These are phyloP conservation scores for Clarias magur DNA, from an alignment of 2,113 vertebrate genomes.

Conservation along the genomic window DNA sequence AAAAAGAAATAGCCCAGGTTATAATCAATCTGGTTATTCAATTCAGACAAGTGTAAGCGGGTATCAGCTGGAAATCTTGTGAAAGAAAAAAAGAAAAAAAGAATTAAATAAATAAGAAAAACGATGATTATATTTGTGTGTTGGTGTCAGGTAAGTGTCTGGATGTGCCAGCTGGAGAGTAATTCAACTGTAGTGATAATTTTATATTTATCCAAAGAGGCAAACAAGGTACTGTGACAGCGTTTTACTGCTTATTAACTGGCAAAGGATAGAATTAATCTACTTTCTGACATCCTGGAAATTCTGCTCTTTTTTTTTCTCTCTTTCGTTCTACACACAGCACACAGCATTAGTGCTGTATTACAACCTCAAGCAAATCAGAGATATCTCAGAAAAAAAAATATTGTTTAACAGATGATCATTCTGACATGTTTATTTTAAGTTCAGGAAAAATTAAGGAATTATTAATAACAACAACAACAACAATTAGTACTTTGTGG, in stretches of 20 bases:
- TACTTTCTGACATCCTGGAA: conserved; percentile 64
- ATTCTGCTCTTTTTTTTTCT: conserved; percentile 46
- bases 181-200: conserved; percentile 67
- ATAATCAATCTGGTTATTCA: neutral
- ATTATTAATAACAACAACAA: no score
- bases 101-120: neutral
- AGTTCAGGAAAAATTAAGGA: no score
- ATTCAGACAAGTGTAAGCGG: neutral
- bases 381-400: no score
- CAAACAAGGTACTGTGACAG: conserved; percentile 64
- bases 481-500: no score
- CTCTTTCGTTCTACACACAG: no score
- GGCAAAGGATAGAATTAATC: conserved; percentile 70
- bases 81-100: conserved; percentile 3
- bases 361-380: no score
- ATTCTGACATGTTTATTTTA: no score
- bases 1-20: neutral
- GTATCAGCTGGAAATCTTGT: conserved; percentile 1
- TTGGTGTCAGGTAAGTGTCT: neutral
- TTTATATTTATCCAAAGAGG: conserved; percentile 58
- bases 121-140: conserved; percentile 11
- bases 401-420: no score
- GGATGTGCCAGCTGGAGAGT: conserved; percentile 56
- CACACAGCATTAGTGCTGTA: neutral
- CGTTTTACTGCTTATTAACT: conserved; percentile 71